Conservation (phyloP, 2,797 vertebrate species). For the Cirrhinus molitorella region DNA sequence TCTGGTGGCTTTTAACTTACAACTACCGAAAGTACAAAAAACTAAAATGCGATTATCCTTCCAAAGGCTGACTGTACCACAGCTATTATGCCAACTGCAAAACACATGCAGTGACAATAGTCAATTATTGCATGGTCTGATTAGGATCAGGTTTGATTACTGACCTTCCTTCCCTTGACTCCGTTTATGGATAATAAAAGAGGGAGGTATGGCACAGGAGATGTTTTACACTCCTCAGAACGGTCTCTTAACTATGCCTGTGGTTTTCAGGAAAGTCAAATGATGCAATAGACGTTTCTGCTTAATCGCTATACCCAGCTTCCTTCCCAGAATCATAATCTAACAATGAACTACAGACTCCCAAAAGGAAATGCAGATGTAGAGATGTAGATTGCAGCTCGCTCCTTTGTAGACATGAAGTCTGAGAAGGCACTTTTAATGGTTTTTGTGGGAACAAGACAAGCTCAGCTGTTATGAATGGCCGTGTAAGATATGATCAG, state of each 20-base stretch:
- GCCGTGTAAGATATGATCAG: background rate
- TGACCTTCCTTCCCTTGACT: constrained; percentile 37
- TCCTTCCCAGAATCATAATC: constrained; percentile 12
- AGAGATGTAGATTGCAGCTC: background rate
- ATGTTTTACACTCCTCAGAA: constrained; percentile 58
- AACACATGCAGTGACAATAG: background rate
- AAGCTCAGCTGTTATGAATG: background rate
- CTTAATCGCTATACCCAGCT: constrained; percentile 3
- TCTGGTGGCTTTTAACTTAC: background rate
- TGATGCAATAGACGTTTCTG: constrained; percentile 5
- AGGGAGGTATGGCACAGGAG: constrained; percentile 45
- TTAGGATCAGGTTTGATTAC: constrained; percentile 25
- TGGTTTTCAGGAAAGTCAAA: constrained; percentile 41
- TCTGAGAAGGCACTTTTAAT: background rate
- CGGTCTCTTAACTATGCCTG: constrained; percentile 22
- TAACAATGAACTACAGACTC: background rate
- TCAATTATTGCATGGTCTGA: constrained; percentile 4
- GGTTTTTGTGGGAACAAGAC: background rate
- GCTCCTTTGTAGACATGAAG: constrained; percentile 19
- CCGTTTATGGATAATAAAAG: constrained; percentile 62
- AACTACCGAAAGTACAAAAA: background rate
- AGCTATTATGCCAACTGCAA: background rate
- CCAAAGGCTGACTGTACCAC: background rate
- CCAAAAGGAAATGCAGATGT: background rate
- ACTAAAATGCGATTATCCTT: background rate